phyloP scores from a whole-genome alignment of 2,888 invertebrate species.

The Chrysolina oricalcia region DNA sequence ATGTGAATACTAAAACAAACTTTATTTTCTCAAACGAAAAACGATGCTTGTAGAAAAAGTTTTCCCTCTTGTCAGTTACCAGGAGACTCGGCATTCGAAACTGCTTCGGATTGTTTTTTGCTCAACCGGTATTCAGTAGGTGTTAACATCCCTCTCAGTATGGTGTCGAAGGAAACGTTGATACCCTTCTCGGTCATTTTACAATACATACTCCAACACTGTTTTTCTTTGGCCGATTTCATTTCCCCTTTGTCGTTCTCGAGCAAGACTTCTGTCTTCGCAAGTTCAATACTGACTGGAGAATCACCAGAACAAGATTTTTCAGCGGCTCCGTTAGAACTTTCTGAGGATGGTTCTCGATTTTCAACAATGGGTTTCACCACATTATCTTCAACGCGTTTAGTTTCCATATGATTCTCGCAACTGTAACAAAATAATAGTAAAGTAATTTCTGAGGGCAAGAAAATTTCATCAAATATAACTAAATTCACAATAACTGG shows the following conservation, averaged over 20 bases:
- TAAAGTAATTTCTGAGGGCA: no score
- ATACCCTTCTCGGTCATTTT: conserved; percentile 82
- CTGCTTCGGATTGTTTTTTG: conserved; percentile 63
- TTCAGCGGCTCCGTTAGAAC: background rate
- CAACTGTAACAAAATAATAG: background rate
- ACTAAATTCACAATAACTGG: no score
- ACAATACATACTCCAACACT: conserved; percentile 81
- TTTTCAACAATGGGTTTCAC: background rate
- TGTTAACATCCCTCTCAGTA: conserved; percentile 81
- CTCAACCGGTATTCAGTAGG: conserved; percentile 81
- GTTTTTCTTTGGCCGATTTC: conserved; percentile 67
- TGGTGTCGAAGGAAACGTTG: conserved; percentile 80
- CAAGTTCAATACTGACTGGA: conserved; percentile 35
- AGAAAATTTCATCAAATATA: no score
- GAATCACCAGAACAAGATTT: conserved; percentile 19
- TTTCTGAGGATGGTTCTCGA: background rate
- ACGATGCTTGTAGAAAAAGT: no score
- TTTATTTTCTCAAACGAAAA: background rate
- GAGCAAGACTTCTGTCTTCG: background rate
- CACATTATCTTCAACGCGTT: background rate
- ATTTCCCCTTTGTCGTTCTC: conserved; percentile 43
- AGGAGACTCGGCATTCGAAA: conserved; percentile 18
- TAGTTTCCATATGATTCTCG: background rate
- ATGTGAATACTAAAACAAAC: background rate
- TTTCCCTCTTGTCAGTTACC: background rate